Evolutionary conservation across 2,113 vertebrate species (phyloP).

Genomic region (Lampris megalopsis): DNA sequence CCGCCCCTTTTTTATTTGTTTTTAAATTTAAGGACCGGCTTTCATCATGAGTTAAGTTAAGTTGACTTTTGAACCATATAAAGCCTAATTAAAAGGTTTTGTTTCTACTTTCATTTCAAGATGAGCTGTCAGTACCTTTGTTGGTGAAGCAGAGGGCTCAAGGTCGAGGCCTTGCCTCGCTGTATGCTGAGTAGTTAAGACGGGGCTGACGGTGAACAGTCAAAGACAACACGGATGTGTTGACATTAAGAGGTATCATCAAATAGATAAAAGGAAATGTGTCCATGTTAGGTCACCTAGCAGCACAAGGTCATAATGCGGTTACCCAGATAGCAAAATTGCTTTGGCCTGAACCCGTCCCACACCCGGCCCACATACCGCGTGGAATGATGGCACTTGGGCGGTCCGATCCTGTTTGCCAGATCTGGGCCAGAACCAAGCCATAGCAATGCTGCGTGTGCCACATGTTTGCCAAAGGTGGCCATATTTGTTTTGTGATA

Average conservation of each 20-base stretch:
- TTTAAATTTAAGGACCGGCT: conserved; percentile 8
- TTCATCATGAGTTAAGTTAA: conserved; percentile 43
- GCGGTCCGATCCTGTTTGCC: too few relatives aligned
- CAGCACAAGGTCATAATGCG: conserved; percentile 45
- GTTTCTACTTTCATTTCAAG: conserved; percentile 15
- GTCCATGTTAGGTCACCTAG: conserved; percentile 44
- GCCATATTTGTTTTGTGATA: too few relatives aligned
- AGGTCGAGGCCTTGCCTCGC: conserved; percentile 25
- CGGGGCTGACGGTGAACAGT: conserved; percentile 6
- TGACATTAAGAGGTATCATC: conserved; percentile 21
- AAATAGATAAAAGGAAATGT: conserved; percentile 31
- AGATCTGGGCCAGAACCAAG: too few relatives aligned
- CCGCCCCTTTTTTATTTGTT: background rate
- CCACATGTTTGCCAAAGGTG: too few relatives aligned
- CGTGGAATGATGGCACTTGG: too few relatives aligned
- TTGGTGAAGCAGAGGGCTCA: background rate
- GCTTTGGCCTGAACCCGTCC: too few relatives aligned
- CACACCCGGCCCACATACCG: too few relatives aligned
- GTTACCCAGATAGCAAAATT: too few relatives aligned
- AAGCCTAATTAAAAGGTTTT: conserved; percentile 38
- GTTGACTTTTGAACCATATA: conserved; percentile 20
- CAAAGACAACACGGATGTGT: conserved; percentile 27
- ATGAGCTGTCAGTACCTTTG: background rate
- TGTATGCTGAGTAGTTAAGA: conserved; percentile 9
- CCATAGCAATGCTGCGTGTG: too few relatives aligned